Evolutionary conservation across 2,113 vertebrate species (phyloP), one percentile per base, ranked within the genome.

Genomic region (Sylvia atricapilla): DNA sequence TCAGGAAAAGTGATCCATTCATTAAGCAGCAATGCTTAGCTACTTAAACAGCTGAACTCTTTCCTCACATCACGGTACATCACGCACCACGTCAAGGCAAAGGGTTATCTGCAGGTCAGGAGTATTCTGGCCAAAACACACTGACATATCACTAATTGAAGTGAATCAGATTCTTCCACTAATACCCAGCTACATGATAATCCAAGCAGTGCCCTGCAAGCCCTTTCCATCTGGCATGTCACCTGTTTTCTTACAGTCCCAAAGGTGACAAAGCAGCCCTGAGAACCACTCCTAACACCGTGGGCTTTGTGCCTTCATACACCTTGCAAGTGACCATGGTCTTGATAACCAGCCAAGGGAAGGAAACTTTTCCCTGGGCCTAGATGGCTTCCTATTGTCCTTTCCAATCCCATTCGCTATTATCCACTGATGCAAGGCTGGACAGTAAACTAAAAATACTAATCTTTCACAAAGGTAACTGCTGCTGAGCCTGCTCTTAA

Each of bases 151-250:
- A 15, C 62, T 93, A 87, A 90, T 82, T 85, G 81, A 68, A 91
- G 69, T 33, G 30, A 78, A 94, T 37, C 46, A 85, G 77, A 94
- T 84, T 90, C 55, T 92, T 63, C 14, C 91, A 81, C 73, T 86
- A 93, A 93, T 50, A 81, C 77, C 63, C 80, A 79, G 39, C 74
- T 56, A 5, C 30, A 46, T 2, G 78, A 79, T 73, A 93, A 94
- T 94, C 84, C 74, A 37, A 15, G 59, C 8, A 30, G 63, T 49
- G 60, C 53, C 80, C 69, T 64, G 64, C 66, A 79, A 70, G 70
- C 58, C 41, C 37, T 63, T 43, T 73, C 84, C 94, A 85, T 64
- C 66, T 78, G 70, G 70, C 49, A 60, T 28, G 52, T 77, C 69
- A 81, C 56, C 81, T 89, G 87, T 43, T 52, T 16, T 67, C 56